Percentiles rank a stretch among this genome's conserved stretches.
Evolutionary conservation across 2,888 invertebrate species (phyloP).

Genomic region (Diplolepis rosae): DNA sequence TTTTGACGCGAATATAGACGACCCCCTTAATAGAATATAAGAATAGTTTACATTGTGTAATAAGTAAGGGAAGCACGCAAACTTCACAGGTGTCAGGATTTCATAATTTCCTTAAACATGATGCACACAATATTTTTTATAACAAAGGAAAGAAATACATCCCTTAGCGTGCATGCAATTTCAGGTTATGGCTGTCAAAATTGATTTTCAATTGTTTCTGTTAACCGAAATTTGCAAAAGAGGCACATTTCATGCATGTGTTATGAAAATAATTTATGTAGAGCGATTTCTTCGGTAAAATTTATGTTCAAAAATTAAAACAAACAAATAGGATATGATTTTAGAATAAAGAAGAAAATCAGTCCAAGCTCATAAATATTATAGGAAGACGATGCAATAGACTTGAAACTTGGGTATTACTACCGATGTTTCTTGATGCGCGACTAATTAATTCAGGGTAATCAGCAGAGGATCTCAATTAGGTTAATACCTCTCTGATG

Average conservation of each 20-base stretch:
- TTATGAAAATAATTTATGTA: not conserved
- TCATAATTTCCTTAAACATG: too few species aligned
- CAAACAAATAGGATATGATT: not conserved
- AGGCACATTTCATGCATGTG: not conserved
- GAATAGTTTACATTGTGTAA: too few species aligned
- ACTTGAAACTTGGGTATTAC: not conserved
- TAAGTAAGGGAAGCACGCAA: too few species aligned
- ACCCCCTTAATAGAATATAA: not conserved
- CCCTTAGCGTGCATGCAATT: too few species aligned
- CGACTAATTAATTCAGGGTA: not conserved
- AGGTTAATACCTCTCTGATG: not conserved
- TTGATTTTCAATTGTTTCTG: too few species aligned
- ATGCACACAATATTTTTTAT: too few species aligned
- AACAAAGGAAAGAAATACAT: too few species aligned
- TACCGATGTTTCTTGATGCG: not conserved
- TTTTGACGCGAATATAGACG: too few species aligned
- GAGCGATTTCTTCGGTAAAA: constrained; percentile 17
- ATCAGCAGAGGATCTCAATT: not conserved
- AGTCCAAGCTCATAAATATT: not conserved
- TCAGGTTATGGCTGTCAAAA: too few species aligned
- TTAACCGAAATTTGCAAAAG: not conserved
- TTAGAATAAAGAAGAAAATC: too few species aligned
- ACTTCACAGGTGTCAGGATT: too few species aligned
- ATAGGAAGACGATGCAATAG: not conserved
- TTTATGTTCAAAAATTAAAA: not conserved